Percentiles rank a stretch among this genome's conserved stretches.
Evolutionary conservation across 2,113 vertebrate genomes (phyloP).

Genomic region (Asarcornis scutulata): DNA sequence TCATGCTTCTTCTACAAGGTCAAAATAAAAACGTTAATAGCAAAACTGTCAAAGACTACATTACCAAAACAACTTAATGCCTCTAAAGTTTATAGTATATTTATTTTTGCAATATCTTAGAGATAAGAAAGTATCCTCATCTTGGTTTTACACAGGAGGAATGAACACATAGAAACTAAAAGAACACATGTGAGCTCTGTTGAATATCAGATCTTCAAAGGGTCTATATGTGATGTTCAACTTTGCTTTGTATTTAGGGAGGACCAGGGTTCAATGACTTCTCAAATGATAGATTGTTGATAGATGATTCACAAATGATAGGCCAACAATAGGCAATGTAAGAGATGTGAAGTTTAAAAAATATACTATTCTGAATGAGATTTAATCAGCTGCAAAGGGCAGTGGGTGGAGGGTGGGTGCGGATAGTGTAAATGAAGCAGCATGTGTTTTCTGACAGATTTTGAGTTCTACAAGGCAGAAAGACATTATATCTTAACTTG

Average conservation of each 20-base stretch:
- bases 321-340: not conserved
- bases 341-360: not conserved
- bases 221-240: not conserved
- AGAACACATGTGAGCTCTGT: not conserved
- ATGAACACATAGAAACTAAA: not conserved
- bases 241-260: not conserved
- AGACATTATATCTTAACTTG: not conserved
- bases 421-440: not conserved
- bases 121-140: not conserved
- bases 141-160: not conserved
- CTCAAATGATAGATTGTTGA: not conserved
- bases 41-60: not conserved
- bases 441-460: not conserved
- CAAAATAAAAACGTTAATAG: not conserved
- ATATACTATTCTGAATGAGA: not conserved
- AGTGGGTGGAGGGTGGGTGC: fast-evolving
- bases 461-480: not conserved
- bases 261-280: not conserved
- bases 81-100: not conserved
- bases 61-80: not conserved
- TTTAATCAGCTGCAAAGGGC: not conserved
- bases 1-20: not conserved
- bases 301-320: no score
- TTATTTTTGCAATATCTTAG: not conserved
- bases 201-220: not conserved